Base-by-base conservation (phyloP, 1,140 invertebrate species). In the Brachionus angularis region DNA sequence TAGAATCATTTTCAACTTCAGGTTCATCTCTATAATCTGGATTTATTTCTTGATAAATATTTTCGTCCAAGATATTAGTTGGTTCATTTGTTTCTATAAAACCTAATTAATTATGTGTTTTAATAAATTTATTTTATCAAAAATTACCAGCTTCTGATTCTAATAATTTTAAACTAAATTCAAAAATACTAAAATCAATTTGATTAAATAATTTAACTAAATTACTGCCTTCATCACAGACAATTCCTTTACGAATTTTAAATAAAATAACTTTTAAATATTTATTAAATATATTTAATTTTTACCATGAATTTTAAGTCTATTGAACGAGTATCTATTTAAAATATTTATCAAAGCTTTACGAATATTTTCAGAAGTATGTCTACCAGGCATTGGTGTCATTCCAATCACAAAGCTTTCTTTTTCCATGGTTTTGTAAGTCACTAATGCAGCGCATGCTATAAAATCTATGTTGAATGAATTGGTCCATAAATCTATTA, bases 191-290 rank as follows among this genome's bases (percentile, higher is more conserved):
- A n/a, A n/a, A 12, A 31, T 53, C 50, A 31, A 53, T 53, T 31
- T 53, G 50, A n/a, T 14, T 31, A 53, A 53, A 53, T 18, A 53
- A 29, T 29, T 29, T 25, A 31, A 53, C 29, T 31, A 53, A 53
- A 29, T 7, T n/a, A 53, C 50, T 53, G 12, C 50, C 50, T 53
- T 53, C 50, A 21, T 53, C 50, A 31, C 50, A 53, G n/a, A 31
- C 18, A 31, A 53, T 53, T 14, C 25, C 50, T 53, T 31, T 23
- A 50, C n/a, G n/a, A n/a, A n/a, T n/a, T 23, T 18, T 50, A n/a
- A n/a, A n/a, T n/a, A n/a, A n/a, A n/a, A n/a, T n/a, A n/a, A n/a
- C n/a, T n/a, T n/a, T n/a, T n/a, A n/a, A n/a, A n/a, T n/a, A n/a
- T n/a, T n/a, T n/a, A n/a, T n/a, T n/a, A n/a, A n/a, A n/a, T n/a